phyloP scores from a whole-genome alignment of 2,797 vertebrate species.

The Anolis apletophallus region DNA sequence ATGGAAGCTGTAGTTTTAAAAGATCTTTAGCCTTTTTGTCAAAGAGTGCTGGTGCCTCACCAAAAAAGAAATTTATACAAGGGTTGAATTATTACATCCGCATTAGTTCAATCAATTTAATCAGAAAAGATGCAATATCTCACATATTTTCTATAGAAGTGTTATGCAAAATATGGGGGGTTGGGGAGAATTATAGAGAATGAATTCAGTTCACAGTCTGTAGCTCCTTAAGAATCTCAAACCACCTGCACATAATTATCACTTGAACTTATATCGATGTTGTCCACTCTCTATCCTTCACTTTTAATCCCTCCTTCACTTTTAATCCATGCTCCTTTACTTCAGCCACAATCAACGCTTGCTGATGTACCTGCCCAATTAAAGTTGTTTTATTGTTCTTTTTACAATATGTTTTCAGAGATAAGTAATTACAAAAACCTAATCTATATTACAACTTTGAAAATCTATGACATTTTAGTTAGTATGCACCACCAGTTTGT shows the following conservation, averaged over 20 bases:
- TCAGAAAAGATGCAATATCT: no score
- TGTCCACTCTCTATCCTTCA: background rate
- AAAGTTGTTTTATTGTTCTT: background rate
- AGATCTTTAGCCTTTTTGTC: no score
- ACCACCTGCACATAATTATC: background rate
- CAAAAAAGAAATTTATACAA: no score
- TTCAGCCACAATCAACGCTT: background rate
- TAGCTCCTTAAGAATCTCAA: background rate
- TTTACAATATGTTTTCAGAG: background rate
- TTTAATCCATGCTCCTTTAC: background rate
- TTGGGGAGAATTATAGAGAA: background rate
- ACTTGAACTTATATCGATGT: background rate
- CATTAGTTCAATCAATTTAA: no score
- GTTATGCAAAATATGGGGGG: background rate
- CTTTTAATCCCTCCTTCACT: background rate
- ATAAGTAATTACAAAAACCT: background rate
- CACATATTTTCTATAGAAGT: no score
- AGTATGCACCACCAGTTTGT: background rate
- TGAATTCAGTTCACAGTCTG: background rate
- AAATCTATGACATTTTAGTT: background rate
- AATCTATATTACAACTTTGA: background rate
- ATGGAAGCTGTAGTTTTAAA: no score
- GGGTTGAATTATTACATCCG: no score
- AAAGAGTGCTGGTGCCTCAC: no score
- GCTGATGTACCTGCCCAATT: background rate